phyloP scores from a whole-genome alignment of 30 jellyfish, hydroid and myxozoan species.

The Rhopilema esculentum region DNA sequence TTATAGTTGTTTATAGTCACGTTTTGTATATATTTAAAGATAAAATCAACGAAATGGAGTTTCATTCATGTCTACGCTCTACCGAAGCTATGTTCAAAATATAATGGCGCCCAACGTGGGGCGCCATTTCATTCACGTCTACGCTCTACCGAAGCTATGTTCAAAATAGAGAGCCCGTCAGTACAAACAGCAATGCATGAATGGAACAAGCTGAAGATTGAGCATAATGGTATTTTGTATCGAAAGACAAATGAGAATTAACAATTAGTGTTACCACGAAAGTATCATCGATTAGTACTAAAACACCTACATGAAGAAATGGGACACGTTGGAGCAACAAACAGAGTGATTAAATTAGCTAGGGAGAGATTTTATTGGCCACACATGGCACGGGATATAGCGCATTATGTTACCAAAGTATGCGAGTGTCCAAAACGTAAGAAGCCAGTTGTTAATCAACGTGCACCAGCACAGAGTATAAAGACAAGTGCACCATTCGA shows the following conservation, averaged over 20 bases:
- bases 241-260: not conserved
- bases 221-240: not conserved
- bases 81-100: too few relatives aligned
- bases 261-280: not conserved
- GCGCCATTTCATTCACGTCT: too few relatives aligned
- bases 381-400: constrained; percentile 48
- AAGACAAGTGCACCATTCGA: constrained; percentile 41
- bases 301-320: constrained; percentile 25
- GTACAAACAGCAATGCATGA: too few relatives aligned
- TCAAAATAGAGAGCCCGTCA: too few relatives aligned
- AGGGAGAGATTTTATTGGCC: too few relatives aligned
- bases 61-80: too few relatives aligned
- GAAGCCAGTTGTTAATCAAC: constrained; percentile 8
- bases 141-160: too few relatives aligned
- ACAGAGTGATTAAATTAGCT: not conserved
- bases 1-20: too few relatives aligned
- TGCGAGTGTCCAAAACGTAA: constrained; percentile 39
- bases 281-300: not conserved
- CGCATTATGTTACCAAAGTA: constrained; percentile 1
- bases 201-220: too few relatives aligned
- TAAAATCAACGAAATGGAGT: too few relatives aligned
- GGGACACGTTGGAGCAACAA: constrained; percentile 49
- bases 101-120: too few relatives aligned
- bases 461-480: constrained; percentile 30
- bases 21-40: too few relatives aligned